Base-by-base conservation (phyloP, 2,888 invertebrate genomes). In the Diarsia dahlii region DNA sequence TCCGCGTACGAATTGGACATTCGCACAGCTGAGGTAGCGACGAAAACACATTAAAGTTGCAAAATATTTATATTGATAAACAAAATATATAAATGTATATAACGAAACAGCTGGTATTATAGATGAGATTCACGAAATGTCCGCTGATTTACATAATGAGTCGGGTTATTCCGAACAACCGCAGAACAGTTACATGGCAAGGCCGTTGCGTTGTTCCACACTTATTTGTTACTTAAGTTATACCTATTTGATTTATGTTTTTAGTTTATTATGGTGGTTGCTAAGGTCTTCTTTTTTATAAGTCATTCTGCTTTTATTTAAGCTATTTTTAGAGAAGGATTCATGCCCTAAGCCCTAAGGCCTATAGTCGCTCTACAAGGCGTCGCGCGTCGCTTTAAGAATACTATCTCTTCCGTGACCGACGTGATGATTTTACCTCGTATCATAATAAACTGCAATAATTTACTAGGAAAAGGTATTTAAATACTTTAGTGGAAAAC, bases 101-200 rank as follows among this genome's bases (percentile, higher is more conserved):
- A 85, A 81, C 75, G 81, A 87, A 90, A 91, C 93, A 93, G 91
- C 92, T 92, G 87, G 80, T 78, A 60, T 72, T 78, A 60, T 72
- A 87, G 84, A 89, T 89, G 87, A 87, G 83, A 88, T 88, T 84
- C 87, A 83, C 69, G 64, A 89, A 90, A 90, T 89, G 76, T 85
- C 78, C 78, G 74, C 78, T 82, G 75, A 89, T 92, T 93, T 90
- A 87, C 91, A 92, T 92, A 91, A 90, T 90, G 87, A 85, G 84
- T 80, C 88, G 92, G 92, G 91, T 92, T 91, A 90, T 92, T 91
- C 89, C 91, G 77, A 90, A 78, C 81, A 74, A 80, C 85, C 80
- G 68, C 84, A 88, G 87, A 92, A 94, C 94, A 93, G 94, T 93
- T 94, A 93, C 88, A 82, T 84, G 86, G 84, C 94, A 94, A 94